Percentiles rank a stretch among this genome's conserved stretches.
These are phyloP conservation scores for Circaetus gallicus DNA, from an alignment of 2,113 vertebrate species.

Conservation along the genomic window DNA sequence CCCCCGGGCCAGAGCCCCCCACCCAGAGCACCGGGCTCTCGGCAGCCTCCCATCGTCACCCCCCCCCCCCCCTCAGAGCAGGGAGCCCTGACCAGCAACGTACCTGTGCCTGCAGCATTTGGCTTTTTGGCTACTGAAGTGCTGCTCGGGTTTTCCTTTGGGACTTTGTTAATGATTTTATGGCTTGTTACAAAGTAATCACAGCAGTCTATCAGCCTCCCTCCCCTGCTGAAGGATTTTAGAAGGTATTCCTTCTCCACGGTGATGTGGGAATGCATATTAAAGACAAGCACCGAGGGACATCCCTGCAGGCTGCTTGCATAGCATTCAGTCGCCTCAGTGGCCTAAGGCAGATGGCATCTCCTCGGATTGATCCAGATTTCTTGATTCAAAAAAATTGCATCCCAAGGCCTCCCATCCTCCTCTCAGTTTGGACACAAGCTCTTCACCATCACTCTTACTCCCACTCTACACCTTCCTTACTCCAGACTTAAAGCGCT, in stretches of 20 bases:
- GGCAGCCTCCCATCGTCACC: accelerated
- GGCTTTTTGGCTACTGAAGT: not conserved
- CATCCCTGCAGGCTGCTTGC: not conserved
- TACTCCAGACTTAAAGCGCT: not conserved
- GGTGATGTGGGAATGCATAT: too few relatives aligned
- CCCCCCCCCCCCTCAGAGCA: too few relatives aligned
- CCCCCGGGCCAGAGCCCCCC: not conserved
- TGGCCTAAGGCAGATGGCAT: not conserved
- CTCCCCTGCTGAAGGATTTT: not conserved
- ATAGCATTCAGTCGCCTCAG: accelerated
- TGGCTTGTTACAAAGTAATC: not conserved
- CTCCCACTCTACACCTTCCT: not conserved
- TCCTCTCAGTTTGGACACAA: not conserved
- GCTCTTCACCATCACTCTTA: not conserved
- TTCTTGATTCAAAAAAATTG: not conserved
- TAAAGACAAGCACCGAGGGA: not conserved
- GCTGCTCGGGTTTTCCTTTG: not conserved
- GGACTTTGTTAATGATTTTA: not conserved
- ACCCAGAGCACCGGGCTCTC: not conserved
- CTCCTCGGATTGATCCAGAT: not conserved
- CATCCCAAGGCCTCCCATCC: not conserved
- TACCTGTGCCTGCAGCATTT: too few relatives aligned
- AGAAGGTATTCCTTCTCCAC: not conserved
- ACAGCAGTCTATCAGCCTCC: not conserved
- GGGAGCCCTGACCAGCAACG: not conserved